These are phyloP conservation scores for Aurelia aurita complex sp. Pacific DNA, from an alignment of 30 jellyfish, hydroid and myxozoan species.

Conservation along the genomic window DNA sequence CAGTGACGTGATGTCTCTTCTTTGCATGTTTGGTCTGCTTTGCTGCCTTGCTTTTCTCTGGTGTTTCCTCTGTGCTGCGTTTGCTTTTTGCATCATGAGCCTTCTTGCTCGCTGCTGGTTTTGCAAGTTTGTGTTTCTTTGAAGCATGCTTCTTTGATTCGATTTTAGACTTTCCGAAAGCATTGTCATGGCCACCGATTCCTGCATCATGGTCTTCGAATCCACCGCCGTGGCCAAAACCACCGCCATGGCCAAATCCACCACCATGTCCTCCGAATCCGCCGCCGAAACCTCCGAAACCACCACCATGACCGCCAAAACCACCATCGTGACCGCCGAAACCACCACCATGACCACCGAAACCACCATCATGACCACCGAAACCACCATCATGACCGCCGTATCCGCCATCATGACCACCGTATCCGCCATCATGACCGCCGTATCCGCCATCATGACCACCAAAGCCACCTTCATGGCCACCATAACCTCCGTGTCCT, in stretches of 20 bases:
- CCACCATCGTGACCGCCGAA: slow-evolving; percentile 46
- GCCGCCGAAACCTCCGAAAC: neutral
- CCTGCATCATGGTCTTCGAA: slow-evolving; percentile 53
- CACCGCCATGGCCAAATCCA: slow-evolving; percentile 44
- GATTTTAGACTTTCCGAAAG: slow-evolving; percentile 61
- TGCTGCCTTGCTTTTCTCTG: neutral
- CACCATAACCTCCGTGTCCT: slow-evolving; percentile 64
- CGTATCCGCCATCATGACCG: slow-evolving; percentile 48
- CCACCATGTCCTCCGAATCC: slow-evolving; percentile 34
- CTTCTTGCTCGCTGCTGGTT: slow-evolving; percentile 1
- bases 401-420: slow-evolving; percentile 69
- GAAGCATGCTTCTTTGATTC: slow-evolving; percentile 13
- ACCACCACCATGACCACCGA: slow-evolving; percentile 42
- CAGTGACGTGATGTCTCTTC: slow-evolving; percentile 90
- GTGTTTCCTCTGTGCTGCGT: slow-evolving; percentile 48
- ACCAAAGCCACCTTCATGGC: slow-evolving; percentile 57
- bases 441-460: slow-evolving; percentile 77
- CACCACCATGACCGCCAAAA: slow-evolving; percentile 39
- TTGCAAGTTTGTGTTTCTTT: slow-evolving; percentile 31
- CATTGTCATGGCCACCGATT: slow-evolving; percentile 63
- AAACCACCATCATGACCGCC: slow-evolving; percentile 68
- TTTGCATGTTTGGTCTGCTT: slow-evolving; percentile 44
- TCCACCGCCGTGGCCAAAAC: slow-evolving; percentile 44
- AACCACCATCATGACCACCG: slow-evolving; percentile 47
- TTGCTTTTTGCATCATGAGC: slow-evolving; percentile 23